Evolutionary conservation across 2,113 vertebrate genomes (phyloP).

Genomic region (Camelus bactrianus): DNA sequence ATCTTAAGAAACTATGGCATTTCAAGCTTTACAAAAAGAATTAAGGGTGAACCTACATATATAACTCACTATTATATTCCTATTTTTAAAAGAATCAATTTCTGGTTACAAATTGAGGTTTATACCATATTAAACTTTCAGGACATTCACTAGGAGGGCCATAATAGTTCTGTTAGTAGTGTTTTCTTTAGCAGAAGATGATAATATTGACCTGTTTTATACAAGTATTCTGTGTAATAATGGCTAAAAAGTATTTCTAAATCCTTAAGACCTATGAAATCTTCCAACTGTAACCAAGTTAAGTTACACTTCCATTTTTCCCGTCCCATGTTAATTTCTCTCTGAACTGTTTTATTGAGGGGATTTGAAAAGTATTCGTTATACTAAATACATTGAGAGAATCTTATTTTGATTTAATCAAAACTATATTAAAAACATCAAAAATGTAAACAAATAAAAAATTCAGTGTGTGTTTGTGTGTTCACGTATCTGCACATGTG

Average conservation of each 20-base stretch:
- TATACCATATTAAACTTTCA: neutral
- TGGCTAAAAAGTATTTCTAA: neutral
- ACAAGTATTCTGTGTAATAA: neutral
- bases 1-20: constrained; percentile 12
- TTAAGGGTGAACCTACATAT: neutral
- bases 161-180: neutral
- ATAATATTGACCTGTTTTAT: neutral
- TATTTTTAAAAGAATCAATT: constrained; percentile 8
- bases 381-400: neutral
- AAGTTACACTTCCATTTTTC: neutral
- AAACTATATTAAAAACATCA: neutral
- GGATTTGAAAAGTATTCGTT: neutral
- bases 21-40: neutral
- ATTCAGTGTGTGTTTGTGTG: neutral
- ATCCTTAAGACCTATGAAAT: neutral
- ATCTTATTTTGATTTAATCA: neutral
- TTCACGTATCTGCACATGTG: accelerated
- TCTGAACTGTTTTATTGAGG: neutral
- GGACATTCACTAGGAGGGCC: neutral
- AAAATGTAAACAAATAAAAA: neutral
- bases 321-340: neutral
- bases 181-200: neutral
- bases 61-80: neutral
- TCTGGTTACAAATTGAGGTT: neutral
- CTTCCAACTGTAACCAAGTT: neutral